Evolutionary conservation across 37 sponge, comb jelly and placozoan species (phyloP).

Genomic region (Beroe forskalii): DNA sequence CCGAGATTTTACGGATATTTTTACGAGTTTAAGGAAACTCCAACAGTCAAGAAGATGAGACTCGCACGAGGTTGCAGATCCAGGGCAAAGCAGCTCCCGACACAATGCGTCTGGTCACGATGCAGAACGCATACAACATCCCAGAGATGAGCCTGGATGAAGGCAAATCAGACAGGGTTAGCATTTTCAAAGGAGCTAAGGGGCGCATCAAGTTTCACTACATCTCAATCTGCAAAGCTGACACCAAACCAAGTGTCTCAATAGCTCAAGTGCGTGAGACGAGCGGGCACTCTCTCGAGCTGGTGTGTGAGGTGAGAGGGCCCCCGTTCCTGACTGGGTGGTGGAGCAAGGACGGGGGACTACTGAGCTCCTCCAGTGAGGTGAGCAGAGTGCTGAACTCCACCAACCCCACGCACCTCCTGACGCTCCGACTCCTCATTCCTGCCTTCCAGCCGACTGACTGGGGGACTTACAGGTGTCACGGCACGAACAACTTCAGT

Average conservation of each 20-base stretch:
- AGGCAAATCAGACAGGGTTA: no score
- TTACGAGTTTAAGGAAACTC: no score
- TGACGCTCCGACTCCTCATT: neutral
- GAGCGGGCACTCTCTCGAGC: neutral
- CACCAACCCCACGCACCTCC: neutral
- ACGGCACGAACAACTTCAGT: neutral
- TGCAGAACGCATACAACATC: no score
- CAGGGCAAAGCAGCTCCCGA: no score
- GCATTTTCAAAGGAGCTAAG: no score
- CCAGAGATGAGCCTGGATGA: no score
- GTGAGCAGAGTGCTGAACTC: neutral
- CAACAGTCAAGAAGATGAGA: no score
- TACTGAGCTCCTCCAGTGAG: neutral
- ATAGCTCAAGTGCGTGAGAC: neutral
- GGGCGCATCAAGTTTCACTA: neutral
- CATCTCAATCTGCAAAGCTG: neutral
- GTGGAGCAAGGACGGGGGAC: neutral
- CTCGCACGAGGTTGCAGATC: no score
- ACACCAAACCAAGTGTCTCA: neutral
- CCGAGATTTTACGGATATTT: no score
- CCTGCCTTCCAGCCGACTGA: neutral
- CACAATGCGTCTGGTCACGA: no score
- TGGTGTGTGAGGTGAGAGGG: neutral
- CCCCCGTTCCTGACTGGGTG: neutral
- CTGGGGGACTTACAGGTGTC: neutral